Base-by-base conservation (phyloP, 2,797 vertebrate genomes). In the Etheostoma perlongum region DNA sequence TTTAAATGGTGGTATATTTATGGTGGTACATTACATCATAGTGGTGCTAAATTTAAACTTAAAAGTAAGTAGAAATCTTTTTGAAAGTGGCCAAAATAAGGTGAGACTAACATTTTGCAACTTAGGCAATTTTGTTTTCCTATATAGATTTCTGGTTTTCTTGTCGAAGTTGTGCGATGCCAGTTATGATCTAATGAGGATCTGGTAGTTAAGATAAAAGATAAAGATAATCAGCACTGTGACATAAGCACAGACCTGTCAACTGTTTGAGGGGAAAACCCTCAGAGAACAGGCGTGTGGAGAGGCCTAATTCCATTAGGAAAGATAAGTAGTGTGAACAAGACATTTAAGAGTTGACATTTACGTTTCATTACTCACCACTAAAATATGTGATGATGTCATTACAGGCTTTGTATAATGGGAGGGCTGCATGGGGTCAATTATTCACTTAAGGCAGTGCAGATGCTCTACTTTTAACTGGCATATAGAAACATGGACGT, bases 361-460 rank as follows among this genome's bases (percentile, higher is more conserved):
- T 23, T 23, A 23, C 82, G 68, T 63, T 85, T 90, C 84, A 83
- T 92, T 90, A 91, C 88, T 95, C 93, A 93, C 77, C 65, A 71
- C 85, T 82, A 53, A 93, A 90, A 86, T 90, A 94, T 93, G 89
- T 83, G 84, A 68, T 92, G 89, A 94, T 93, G 93, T 93, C 93
- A 93, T 88, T 47, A 15, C 61, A 71, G 76, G 82, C 80, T 91
- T 88, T 92, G 87, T 89, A 62, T 89, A 81, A 63, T 49, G 58
- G 52, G 72, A 59, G 57, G 77, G 66, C 16, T 77, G 23, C 70
- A 72, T n/a, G 46, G 64, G 82, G 74, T 72, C 60, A 78, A 84
- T 66, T 53, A 36, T 57, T 78, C 58, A 76, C 78, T 87, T 74
- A 64, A 80, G 63, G 15, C 52, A 8, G 59, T 54, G 67, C 78